Base-by-base conservation (phyloP, 35 echinoderm and acorn worm species). In the Eucidaris tribuloides region DNA sequence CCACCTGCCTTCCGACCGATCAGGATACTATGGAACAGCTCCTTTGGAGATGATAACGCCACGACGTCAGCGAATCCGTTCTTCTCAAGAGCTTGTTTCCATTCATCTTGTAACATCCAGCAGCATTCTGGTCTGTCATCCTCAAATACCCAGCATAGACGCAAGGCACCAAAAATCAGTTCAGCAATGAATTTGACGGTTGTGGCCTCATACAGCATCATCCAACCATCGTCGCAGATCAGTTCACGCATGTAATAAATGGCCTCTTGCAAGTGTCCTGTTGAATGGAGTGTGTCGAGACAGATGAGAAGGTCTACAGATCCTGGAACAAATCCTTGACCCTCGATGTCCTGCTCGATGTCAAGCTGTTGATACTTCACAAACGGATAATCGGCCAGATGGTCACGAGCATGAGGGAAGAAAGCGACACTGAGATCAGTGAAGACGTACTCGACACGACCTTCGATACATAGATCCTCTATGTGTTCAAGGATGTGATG, bases 331-430 rank as follows among this genome's bases (percentile, higher is more conserved):
- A 93, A 97, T 25, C 90, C 94, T 61, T 97, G 94, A 20, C 72
- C 66, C 46, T 71, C 81, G n/a, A 97, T 68, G 25, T 93, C 90
- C 20, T 85, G 79, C 57, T 97, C 94, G 50, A 97, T 93, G 64
- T 97, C 94, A n/a, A 93, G 40, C 68, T 92, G 94, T 60, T 97
- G 84, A 63, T 97, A 97, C 65, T 97, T 91, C 48, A 97, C 74
- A 60, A 92, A 92, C 2, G 88, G 78, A 68, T 71, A 92, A 0
- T 86, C 83, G 11, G 27, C 45, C 31, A 92, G 50, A 25, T 74
- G 46, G 5, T 89, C 84, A 33, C 86, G 74, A 14, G 90, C 94
- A 72, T 97, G 94, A n/a, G 71, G 77, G 79, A 97, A 97, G 80
- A 97, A 97, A 29, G 94, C 82, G 25, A 86, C 94, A 50, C 90